Percentiles rank a stretch among this genome's conserved stretches.
These are phyloP conservation scores for roundworm (Caenorhabditis elegans) DNA, from an alignment of 1,140 invertebrate genomes.

Conservation along the genomic window WBcel235 BX284605.5:5514501-5515000, in stretches of 20 bases:
- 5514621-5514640: neutral
- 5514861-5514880: slow-evolving; percentile 31
- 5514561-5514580: neutral
- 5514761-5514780: neutral
- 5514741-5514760: neutral
- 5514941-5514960: slow-evolving; percentile 36
- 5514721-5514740: slow-evolving; percentile 29
- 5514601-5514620: neutral
- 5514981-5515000: neutral
- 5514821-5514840: no score
- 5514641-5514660: slow-evolving; percentile 3
- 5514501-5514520: slow-evolving; percentile 68
- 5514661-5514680: slow-evolving; percentile 11
- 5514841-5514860: no score
- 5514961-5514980: no score
- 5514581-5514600: slow-evolving; percentile 22
- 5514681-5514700: neutral
- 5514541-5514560: neutral
- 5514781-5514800: neutral
- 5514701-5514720: slow-evolving; percentile 15
- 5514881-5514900: slow-evolving; percentile 35
- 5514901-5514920: slow-evolving; percentile 28
- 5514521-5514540: slow-evolving; percentile 20
- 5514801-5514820: neutral
- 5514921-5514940: slow-evolving; percentile 28